Conservation (phyloP, 2,888 invertebrate genomes). For the Stenoptilia bipunctidactyla region DNA sequence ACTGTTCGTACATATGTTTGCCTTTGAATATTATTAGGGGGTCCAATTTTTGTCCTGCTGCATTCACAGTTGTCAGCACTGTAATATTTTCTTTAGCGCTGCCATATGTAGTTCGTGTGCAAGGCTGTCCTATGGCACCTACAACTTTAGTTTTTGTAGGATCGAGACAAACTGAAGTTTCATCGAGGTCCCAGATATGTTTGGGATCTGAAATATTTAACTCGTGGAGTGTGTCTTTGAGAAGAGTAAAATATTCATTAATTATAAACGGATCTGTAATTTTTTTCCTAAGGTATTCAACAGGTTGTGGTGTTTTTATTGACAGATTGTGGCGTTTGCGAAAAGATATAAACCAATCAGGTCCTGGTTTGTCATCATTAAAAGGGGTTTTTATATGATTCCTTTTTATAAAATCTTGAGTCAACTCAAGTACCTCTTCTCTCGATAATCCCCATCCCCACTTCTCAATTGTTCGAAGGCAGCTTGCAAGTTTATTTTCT, state of each 20-base stretch:
- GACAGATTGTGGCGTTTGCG: constrained; percentile 6
- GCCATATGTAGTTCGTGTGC: constrained; percentile 5
- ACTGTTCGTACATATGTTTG: constrained; percentile 9
- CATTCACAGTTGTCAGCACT: constrained; percentile 6
- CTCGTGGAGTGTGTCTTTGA: constrained; percentile 2
- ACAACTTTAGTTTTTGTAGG: constrained; percentile 7
- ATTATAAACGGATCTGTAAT: constrained; percentile 5
- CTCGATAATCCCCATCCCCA: neutral
- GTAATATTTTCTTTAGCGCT: constrained; percentile 1
- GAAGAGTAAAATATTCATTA: constrained; percentile 5
- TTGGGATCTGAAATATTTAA: constrained; percentile 4
- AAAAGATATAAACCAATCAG: constrained; percentile 7
- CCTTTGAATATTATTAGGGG: neutral
- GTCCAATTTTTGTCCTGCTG: neutral
- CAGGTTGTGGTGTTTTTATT: constrained; percentile 8
- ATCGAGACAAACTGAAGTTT: constrained; percentile 5
- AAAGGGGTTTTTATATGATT: neutral
- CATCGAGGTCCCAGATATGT: constrained; percentile 14
- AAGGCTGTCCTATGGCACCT: constrained; percentile 4
- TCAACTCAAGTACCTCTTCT: neutral
- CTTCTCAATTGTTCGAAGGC: neutral
- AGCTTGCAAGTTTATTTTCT: neutral
- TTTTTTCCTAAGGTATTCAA: constrained; percentile 6
- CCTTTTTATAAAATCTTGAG: neutral
- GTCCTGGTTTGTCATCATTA: constrained; percentile 2